Percentiles rank a stretch among this genome's conserved stretches.
phyloP scores from a whole-genome alignment of 2,797 vertebrate genomes.

The Sylvia borin region DNA sequence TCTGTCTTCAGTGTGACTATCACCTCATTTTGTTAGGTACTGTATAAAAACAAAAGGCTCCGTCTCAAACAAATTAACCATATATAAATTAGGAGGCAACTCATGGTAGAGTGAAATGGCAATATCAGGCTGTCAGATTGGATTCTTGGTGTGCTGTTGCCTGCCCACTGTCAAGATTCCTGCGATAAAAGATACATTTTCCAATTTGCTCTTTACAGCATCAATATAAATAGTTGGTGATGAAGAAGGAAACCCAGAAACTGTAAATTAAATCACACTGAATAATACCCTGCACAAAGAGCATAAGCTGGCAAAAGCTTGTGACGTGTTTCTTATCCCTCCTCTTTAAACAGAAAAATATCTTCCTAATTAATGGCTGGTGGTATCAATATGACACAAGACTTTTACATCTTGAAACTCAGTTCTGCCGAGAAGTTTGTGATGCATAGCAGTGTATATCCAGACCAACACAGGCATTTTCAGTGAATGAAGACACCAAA shows the following conservation, averaged over 20 bases:
- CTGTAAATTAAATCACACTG: not conserved
- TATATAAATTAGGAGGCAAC: not conserved
- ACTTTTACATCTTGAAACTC: not conserved
- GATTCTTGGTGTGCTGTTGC: not conserved
- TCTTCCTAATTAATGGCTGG: not conserved
- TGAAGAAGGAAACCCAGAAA: not conserved
- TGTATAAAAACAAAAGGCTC: not conserved
- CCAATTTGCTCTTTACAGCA: constrained; percentile 28
- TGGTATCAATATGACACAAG: not conserved
- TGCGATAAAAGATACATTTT: not conserved
- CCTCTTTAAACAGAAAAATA: constrained; percentile 14
- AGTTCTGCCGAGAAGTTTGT: not conserved
- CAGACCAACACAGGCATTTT: not conserved
- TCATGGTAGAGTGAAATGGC: not conserved
- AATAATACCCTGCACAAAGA: not conserved
- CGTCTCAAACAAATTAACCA: not conserved
- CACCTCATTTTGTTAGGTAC: not conserved
- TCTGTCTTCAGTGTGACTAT: not conserved
- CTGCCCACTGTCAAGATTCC: not conserved
- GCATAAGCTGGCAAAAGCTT: not conserved
- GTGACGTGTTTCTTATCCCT: not conserved
- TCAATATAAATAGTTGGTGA: constrained; percentile 21
- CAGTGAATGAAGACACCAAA: not conserved
- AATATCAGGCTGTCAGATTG: not conserved
- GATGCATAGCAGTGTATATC: not conserved